Conservation (phyloP, 2,888 invertebrate genomes). For the Campoletis raptor region DNA sequence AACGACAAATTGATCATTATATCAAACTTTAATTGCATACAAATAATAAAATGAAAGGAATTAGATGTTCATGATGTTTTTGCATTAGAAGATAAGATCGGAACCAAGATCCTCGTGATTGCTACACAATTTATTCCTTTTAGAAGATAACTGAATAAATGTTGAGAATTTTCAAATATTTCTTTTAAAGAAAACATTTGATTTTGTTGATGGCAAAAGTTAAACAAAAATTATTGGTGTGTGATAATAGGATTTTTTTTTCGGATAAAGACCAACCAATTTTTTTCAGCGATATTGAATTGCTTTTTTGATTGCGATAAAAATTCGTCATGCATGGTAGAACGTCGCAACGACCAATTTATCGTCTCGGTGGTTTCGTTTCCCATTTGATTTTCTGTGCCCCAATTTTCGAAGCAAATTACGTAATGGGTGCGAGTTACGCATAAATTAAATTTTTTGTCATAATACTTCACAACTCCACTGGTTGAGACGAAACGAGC, state of each 20-base stretch:
- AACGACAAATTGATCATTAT: not conserved
- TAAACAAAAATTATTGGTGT: too few species aligned
- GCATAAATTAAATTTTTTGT: not conserved
- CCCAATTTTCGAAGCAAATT: not conserved
- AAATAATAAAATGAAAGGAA: not conserved
- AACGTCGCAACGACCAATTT: not conserved
- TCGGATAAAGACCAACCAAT: not conserved
- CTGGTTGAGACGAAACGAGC: not conserved
- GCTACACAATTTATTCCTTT: not conserved
- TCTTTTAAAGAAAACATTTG: not conserved
- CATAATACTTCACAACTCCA: not conserved
- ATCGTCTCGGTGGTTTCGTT: slow-evolving; percentile 4
- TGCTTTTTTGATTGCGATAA: not conserved
- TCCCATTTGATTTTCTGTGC: not conserved
- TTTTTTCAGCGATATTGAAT: not conserved
- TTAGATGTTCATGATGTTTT: not conserved
- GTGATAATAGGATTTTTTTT: not conserved
- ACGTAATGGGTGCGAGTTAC: not conserved
- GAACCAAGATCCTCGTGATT: not conserved
- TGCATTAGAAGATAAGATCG: not conserved
- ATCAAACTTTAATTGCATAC: not conserved
- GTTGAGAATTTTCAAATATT: too few species aligned
- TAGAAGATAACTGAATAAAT: not conserved
- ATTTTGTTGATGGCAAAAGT: not conserved
- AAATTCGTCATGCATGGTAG: not conserved